phyloP scores from a whole-genome alignment of 1,140 invertebrate genomes.

The Pinna nobilis region DNA sequence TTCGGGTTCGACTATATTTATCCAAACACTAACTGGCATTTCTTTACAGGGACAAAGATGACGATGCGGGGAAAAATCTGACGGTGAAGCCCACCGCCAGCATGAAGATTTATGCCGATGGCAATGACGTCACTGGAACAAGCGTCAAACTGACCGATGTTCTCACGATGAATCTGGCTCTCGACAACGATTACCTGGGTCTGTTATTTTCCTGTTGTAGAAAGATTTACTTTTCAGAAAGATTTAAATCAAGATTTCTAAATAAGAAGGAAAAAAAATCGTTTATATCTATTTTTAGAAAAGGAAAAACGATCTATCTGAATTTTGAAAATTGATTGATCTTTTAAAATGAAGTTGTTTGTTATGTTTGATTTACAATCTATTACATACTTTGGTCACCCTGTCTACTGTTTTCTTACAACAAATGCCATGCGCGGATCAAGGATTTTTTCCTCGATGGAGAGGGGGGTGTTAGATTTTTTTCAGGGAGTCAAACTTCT shows the following conservation, averaged over 20 bases:
- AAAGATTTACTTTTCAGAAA: neutral
- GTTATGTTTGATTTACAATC: neutral
- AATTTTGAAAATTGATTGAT: neutral
- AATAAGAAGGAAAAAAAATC: neutral
- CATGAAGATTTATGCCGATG: conserved; percentile 38
- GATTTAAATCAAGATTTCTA: neutral
- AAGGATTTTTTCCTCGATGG: too few relatives aligned
- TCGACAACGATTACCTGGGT: conserved; percentile 42
- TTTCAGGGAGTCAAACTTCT: too few relatives aligned
- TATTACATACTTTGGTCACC: too few relatives aligned
- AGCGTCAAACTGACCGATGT: conserved; percentile 45
- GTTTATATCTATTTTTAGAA: neutral
- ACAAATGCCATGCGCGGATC: too few relatives aligned
- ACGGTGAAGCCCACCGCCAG: conserved; percentile 51
- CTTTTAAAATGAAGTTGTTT: neutral
- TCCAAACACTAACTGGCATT: neutral
- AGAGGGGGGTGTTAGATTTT: too few relatives aligned
- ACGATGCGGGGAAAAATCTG: conserved; percentile 48
- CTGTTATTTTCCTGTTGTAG: neutral
- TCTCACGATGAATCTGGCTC: conserved; percentile 40
- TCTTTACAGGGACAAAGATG: conserved; percentile 45
- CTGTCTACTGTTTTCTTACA: too few relatives aligned
- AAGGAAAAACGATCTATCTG: neutral
- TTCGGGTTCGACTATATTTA: neutral
- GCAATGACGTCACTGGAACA: conserved; percentile 24